Evolutionary conservation across 30 jellyfish, hydroid and myxozoan species (phyloP).

Genomic region (Sanderia malayensis): DNA sequence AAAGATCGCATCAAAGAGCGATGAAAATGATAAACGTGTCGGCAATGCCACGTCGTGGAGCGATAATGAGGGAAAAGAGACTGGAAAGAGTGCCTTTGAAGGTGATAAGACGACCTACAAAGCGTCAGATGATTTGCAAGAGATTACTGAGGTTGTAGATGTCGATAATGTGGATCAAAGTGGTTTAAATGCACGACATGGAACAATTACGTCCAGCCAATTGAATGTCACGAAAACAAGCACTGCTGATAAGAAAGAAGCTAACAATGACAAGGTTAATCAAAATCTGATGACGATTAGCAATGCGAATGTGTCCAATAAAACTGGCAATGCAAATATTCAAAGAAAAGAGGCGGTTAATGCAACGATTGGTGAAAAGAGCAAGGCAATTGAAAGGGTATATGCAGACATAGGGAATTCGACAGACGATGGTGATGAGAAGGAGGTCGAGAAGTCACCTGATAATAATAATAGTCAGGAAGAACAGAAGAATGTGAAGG

Average conservation of each 20-base stretch:
- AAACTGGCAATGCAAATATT: no score
- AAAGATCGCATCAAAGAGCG: neutral
- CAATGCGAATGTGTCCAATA: no score
- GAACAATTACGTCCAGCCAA: no score
- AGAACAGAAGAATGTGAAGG: neutral
- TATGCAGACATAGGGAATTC: slow-evolving; percentile 3
- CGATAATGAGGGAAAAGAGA: neutral
- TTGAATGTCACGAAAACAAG: no score
- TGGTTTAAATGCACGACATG: no score
- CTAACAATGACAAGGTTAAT: no score
- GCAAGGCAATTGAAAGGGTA: neutral
- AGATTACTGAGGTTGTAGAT: no score
- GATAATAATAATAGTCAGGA: neutral
- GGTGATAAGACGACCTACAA: neutral
- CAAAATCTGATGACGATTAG: no score
- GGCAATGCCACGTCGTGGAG: neutral
- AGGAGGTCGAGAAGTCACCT: neutral
- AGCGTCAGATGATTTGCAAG: no score
- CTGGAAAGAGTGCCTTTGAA: neutral
- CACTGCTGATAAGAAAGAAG: no score
- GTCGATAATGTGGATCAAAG: no score
- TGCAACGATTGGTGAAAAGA: neutral
- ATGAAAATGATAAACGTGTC: neutral
- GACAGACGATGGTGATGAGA: slow-evolving; percentile 6
- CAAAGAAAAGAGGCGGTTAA: neutral